Base-by-base conservation (phyloP, 2,113 vertebrate species). In the Chiloscyllium plagiosum region DNA sequence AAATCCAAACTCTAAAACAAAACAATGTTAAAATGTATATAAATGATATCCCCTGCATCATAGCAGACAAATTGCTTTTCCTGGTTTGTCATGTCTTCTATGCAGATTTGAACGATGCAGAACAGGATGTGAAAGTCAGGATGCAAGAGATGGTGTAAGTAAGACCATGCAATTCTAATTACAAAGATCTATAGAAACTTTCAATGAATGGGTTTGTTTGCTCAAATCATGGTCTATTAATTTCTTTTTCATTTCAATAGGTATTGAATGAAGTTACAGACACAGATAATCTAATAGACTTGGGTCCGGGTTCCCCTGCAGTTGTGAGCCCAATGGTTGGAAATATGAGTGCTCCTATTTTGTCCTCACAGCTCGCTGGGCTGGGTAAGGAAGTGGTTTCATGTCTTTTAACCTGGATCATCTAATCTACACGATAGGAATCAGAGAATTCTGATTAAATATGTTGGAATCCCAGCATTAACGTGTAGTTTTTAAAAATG, bases 241-340 rank as follows among this genome's bases (percentile, higher is more conserved):
- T n/a, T 92, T 92, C 87, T 33, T 17, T 65, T 33, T 37, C 85
- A 2, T 50, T 96, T 96, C 13, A 86, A 47, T 97, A 99, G 99
- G 98, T 99, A 10, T 97, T 99, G 97, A 99, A 97, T 2, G 99
- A 99, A 94, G 99, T 99, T 6, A 99, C 98, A 0, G 99, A 99
- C 69, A 52, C 94, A 96, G 99, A 99, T 97, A 99, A 99, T 97
- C 98, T 99, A 96, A 99, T 99, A 96, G 99, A 99, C 97, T 97
- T 99, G 95, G 99, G 99, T 76, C 99, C 99, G 0, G 99, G 99
- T 66, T 99, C 99, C 95, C 99, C 99, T 0, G 99, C 99, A 0
- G 99, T 99, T 96, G 98, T 99, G 97, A 99, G 99, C 97, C 99
- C 99, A 12, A 98, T 98, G 98, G 97, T 98, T 0, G 98, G 97